Evolutionary conservation across 2,888 invertebrate species (phyloP).

Genomic region (Dasysyrphus tricinctus): DNA sequence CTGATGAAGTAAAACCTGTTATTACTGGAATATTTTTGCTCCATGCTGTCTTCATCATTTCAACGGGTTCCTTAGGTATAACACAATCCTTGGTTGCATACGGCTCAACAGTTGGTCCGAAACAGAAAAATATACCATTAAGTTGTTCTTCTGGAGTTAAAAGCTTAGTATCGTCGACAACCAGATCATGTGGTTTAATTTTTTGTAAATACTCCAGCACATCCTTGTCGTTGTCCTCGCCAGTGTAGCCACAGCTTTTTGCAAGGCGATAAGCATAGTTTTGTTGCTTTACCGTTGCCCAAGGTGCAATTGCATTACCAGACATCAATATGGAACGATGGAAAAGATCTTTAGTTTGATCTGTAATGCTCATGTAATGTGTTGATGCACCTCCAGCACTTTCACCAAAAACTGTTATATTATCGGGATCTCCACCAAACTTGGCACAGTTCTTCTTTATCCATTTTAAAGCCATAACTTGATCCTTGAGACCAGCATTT

Average conservation of each 20-base stretch:
- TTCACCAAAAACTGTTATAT: conserved; percentile 85
- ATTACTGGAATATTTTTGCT: conserved; percentile 81
- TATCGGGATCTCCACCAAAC: conserved; percentile 85
- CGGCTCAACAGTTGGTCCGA: conserved; percentile 82
- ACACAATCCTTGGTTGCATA: conserved; percentile 80
- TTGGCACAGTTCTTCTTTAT: conserved; percentile 83
- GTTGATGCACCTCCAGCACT: conserved; percentile 84
- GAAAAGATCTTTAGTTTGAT: conserved; percentile 82
- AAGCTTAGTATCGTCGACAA: conserved; percentile 78
- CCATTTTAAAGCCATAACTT: conserved; percentile 84
- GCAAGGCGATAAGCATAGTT: conserved; percentile 80
- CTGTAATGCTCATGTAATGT: conserved; percentile 84
- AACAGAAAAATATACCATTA: conserved; percentile 79
- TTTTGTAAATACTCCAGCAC: conserved; percentile 80
- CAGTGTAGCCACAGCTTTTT: conserved; percentile 79
- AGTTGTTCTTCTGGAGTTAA: conserved; percentile 80
- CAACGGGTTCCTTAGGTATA: conserved; percentile 77
- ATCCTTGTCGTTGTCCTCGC: conserved; percentile 79
- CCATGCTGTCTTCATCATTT: conserved; percentile 80
- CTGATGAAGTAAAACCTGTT: conserved; percentile 81
- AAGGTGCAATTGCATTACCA: conserved; percentile 80
- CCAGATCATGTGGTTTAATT: conserved; percentile 78
- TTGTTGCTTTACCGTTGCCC: conserved; percentile 79
- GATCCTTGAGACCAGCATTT: conserved; percentile 85
- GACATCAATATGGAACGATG: conserved; percentile 82